A percentile compares a stretch with the other conserved stretches of the same genome.
These are phyloP conservation scores for Columba livia DNA, from an alignment of 2,113 vertebrate species.

Conservation along the genomic window DNA sequence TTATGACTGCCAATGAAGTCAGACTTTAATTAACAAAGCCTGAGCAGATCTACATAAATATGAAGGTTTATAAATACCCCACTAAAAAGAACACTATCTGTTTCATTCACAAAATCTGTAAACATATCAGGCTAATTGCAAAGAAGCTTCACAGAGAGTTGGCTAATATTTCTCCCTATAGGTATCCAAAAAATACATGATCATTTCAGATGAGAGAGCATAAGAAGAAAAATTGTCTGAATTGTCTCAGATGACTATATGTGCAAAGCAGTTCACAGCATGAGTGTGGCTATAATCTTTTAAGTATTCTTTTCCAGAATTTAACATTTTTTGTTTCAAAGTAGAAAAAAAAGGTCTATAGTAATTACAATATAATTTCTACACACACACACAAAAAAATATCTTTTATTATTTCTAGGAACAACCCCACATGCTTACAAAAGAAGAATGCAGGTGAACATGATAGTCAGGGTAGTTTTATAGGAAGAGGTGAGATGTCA, in stretches of 20 bases:
- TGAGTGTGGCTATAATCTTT: not conserved
- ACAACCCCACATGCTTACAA: not conserved
- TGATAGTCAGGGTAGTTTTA: not conserved
- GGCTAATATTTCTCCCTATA: not conserved
- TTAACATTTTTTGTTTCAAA: not conserved
- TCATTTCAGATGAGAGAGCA: not conserved
- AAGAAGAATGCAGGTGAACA: not conserved
- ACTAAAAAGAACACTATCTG: not conserved
- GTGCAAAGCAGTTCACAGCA: not conserved
- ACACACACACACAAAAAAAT: not conserved
- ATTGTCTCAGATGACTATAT: not conserved
- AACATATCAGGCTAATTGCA: not conserved
- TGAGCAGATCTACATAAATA: not conserved
- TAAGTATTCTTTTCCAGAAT: not conserved
- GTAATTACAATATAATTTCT: not conserved
- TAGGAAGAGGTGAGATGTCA: not conserved
- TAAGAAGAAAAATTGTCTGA: not conserved
- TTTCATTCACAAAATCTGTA: not conserved
- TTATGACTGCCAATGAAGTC: not conserved
- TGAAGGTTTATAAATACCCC: not conserved
- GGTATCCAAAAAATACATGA: not conserved
- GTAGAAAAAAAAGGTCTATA: not conserved
- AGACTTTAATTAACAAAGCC: not conserved
- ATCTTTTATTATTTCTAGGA: not conserved
- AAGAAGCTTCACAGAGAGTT: not conserved